phyloP scores from a whole-genome alignment of 1,140 invertebrate species.

The Danaus plexippus region DNA sequence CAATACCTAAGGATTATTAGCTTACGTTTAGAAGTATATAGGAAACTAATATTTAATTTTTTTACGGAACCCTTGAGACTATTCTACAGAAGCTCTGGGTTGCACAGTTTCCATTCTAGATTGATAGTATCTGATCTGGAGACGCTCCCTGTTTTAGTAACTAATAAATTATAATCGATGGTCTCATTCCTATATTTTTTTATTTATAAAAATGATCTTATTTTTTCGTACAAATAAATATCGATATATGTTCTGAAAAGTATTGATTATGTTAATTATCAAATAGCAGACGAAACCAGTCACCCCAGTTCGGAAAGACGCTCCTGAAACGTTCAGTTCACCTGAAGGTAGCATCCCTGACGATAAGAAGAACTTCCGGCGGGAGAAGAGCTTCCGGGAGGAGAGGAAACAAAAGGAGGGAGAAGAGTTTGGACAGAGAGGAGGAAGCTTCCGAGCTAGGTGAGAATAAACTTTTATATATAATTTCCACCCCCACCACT shows the following conservation, averaged over 20 bases:
- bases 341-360: slow-evolving; percentile 49
- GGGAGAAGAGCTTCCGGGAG: slow-evolving; percentile 62
- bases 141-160: no score
- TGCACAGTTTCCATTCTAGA: no score
- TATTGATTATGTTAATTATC: slow-evolving; percentile 7
- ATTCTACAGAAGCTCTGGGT: no score
- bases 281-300: slow-evolving; percentile 36
- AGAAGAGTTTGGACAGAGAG: slow-evolving; percentile 47
- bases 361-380: slow-evolving; percentile 42
- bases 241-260: neutral
- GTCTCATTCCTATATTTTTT: neutral
- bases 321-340: slow-evolving; percentile 50
- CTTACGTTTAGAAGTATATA: no score
- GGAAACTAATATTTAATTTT: no score
- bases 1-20: no score
- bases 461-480: slow-evolving; percentile 5
- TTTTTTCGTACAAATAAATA: neutral
- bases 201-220: neutral
- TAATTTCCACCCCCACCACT: no score
- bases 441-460: slow-evolving; percentile 51
- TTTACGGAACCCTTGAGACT: no score
- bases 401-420: slow-evolving; percentile 39
- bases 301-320: slow-evolving; percentile 50
- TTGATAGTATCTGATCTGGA: no score
- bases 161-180: no score